Percentiles rank a stretch among this genome's conserved stretches.
phyloP scores from a whole-genome alignment of 2,797 vertebrate species.

The Hephaestus fuliginosus region DNA sequence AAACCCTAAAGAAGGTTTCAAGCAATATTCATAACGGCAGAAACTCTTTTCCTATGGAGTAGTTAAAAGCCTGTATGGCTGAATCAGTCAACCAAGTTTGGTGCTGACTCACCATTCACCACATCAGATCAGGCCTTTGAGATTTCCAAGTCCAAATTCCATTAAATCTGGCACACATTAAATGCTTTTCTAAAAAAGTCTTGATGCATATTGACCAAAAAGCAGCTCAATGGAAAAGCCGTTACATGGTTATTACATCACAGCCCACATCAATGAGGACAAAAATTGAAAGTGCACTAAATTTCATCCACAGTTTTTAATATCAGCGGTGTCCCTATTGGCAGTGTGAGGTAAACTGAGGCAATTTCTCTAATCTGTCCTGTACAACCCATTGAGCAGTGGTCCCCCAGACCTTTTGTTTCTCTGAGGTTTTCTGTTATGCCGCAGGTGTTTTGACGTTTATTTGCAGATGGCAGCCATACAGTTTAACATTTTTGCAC shows the following conservation, averaged over 20 bases:
- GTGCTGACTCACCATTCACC: neutral
- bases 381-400: neutral
- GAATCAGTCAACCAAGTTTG: neutral
- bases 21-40: neutral
- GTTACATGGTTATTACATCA: neutral
- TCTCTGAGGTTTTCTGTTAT: neutral
- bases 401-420: neutral
- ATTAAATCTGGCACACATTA: too few relatives aligned
- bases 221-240: neutral
- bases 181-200: neutral
- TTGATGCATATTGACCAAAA: neutral
- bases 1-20: neutral
- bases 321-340: neutral
- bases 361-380: neutral
- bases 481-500: neutral
- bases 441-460: neutral
- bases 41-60: neutral
- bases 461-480: neutral
- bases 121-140: neutral
- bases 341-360: neutral
- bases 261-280: neutral
- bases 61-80: neutral
- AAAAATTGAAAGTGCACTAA: neutral
- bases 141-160: neutral
- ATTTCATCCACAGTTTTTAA: neutral